Evolutionary conservation across 2,797 vertebrate species (phyloP), one percentile per base, ranked within the genome.

Genomic region (Anguilla pacifica): DNA sequence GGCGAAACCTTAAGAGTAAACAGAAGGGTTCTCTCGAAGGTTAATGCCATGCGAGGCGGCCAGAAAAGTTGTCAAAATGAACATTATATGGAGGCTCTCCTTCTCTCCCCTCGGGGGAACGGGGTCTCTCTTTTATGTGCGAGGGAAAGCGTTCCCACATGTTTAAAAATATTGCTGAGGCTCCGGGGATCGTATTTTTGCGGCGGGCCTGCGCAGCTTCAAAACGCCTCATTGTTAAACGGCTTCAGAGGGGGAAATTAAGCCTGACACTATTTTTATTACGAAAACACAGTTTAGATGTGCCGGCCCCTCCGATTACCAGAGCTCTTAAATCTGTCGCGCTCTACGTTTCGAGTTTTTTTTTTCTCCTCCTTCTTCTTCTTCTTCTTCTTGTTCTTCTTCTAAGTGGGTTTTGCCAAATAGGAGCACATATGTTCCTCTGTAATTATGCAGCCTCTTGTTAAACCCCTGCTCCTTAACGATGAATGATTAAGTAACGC

Each of bases 81-180:
- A 94, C 95, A 93, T 93, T 94, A 91, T 94, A 95, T 95, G 93
- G 89, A 95, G 94, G 93, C 92, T 93, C 92, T 89, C 93, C 94
- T 93, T 91, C 92, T 97, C 94, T 91, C 93, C 95, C 91, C 95
- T 95, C 93, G 93, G 93, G 91, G 91, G 87, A 90, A 92, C 88
- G 93, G 92, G 39, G 39, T 39, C 39, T 39, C 94, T 94, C 94
- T 97, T 97, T 97, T 95, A 97, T 96, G 95, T 96, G 92, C 93
- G 93, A 94, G 90, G 94, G 94, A 97, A 98, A 98, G 94, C 94
- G 97, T 96, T 98, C 94, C 96, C 97, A 98, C 94, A 96, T 98
- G 97, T 97, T 96, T 96, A 94, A 94, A 96, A 97, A 97, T 94
- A 95, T 91, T 92, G 92, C 90, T 96, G 96, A 96, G 96, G 93